Evolutionary conservation across 2,797 vertebrate species (phyloP).

Genomic region (Rhincodon typus): DNA sequence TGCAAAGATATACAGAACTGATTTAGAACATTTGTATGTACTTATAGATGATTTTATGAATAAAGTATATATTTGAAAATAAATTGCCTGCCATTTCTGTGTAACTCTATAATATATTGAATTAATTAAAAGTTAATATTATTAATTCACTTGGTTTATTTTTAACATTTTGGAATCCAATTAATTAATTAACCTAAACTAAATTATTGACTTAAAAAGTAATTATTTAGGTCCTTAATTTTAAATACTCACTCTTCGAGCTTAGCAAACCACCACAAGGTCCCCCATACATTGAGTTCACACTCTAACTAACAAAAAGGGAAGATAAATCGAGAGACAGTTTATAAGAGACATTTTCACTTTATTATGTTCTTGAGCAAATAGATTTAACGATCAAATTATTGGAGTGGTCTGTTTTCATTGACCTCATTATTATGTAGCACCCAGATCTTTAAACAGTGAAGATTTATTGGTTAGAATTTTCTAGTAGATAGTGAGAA

Average conservation of each 20-base stretch:
- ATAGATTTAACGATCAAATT: background rate
- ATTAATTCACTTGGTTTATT: background rate
- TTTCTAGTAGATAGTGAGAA: background rate
- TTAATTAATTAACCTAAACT: background rate
- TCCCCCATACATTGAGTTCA: background rate
- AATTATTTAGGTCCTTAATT: background rate
- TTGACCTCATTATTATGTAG: background rate
- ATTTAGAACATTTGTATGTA: no score
- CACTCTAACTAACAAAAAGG: background rate
- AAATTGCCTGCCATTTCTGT: no score
- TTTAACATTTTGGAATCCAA: background rate
- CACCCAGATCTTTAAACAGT: background rate
- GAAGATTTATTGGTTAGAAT: background rate
- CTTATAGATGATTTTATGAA: no score
- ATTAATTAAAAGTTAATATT: background rate
- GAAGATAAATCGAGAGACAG: background rate
- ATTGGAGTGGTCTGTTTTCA: background rate
- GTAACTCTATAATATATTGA: background rate
- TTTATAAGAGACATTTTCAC: background rate
- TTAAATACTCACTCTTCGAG: background rate
- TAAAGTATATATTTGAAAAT: no score
- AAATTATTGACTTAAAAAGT: background rate
- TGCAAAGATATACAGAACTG: no score
- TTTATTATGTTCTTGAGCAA: background rate
- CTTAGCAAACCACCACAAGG: background rate